Evolutionary conservation across 2,113 vertebrate genomes (phyloP).

Genomic region (Axis porcinus): DNA sequence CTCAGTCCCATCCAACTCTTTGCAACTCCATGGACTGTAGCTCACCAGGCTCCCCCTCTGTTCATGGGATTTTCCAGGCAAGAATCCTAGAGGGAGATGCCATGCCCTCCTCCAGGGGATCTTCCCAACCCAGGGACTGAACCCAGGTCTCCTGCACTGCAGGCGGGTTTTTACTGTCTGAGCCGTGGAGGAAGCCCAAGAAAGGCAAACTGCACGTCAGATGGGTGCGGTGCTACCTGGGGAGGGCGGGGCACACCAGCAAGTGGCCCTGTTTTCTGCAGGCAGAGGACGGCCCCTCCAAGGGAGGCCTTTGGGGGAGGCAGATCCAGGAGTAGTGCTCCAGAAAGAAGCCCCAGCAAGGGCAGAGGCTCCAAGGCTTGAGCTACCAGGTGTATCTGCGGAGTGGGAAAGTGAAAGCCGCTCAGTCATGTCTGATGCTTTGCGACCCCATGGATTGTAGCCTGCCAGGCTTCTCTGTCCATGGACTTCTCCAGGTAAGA

Average conservation of each 20-base stretch:
- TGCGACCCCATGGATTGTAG: background rate
- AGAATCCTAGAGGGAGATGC: background rate
- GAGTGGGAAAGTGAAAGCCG: background rate
- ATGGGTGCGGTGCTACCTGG: background rate
- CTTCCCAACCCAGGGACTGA: background rate
- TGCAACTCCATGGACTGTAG: too few relatives aligned
- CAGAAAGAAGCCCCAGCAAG: background rate
- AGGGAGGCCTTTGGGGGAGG: background rate
- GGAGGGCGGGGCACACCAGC: background rate
- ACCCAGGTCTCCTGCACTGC: background rate
- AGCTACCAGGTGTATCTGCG: too few relatives aligned
- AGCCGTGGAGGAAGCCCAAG: background rate
- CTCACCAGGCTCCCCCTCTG: background rate
- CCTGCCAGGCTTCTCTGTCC: background rate
- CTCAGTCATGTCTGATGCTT: background rate
- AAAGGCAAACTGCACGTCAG: background rate
- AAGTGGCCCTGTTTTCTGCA: background rate
- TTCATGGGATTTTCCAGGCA: background rate
- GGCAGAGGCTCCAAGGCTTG: background rate
- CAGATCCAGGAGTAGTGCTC: background rate
- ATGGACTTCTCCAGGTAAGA: background rate
- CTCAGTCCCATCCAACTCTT: too few relatives aligned
- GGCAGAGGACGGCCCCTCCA: background rate
- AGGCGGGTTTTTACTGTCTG: background rate
- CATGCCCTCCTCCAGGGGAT: background rate